Evolutionary conservation across 2,888 invertebrate species (phyloP), one percentile per base, ranked within the genome.

Genomic region (Nomada hirtipes): DNA sequence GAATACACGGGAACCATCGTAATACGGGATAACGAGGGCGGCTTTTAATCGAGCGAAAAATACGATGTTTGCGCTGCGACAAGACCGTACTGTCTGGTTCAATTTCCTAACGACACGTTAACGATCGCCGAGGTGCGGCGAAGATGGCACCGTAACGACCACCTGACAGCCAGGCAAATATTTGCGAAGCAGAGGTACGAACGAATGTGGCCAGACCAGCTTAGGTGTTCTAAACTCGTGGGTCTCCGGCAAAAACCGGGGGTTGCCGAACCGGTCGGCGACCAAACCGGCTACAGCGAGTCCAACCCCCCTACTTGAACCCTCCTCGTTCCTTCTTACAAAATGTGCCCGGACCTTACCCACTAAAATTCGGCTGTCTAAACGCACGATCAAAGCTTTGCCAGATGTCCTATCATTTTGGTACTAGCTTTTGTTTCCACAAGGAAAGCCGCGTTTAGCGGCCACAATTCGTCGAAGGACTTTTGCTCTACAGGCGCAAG

Each of bases 31-130:
- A 81, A 79, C 81, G 79, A 79, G 81, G 81, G 55, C 57, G 80
- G 76, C 75, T 75, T 82, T 79, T 68, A 79, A 82, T 79, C 79
- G 82, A 57, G 71, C 55, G 80, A 60, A 42, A 69, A 81, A 74
- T 59, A 76, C 70, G 70, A 79, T 68, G 63, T 76, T 82, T 76
- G 75, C 79, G 42, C 50, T 44, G 29, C 64, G 69, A 71, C 20
- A 47, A 68, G 57, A 63, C 53, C 23, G 13, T 23, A 52, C 55
- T 68, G 67, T 36, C 36, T 59, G 63, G 68, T 76, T 81, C 81
- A 65, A 82, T 82, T 81, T 82, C 77, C 64, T 77, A 74, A 82
- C 77, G 70, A 82, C 50, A 36, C 65, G 68, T 70, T 65, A 65
- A 59, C 82, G 72, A 71, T 64, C n/a, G 29, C 7, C n/a, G 65